Evolutionary conservation across 2,113 vertebrate species (phyloP).

Genomic region (Aspidoscelis tigris): DNA sequence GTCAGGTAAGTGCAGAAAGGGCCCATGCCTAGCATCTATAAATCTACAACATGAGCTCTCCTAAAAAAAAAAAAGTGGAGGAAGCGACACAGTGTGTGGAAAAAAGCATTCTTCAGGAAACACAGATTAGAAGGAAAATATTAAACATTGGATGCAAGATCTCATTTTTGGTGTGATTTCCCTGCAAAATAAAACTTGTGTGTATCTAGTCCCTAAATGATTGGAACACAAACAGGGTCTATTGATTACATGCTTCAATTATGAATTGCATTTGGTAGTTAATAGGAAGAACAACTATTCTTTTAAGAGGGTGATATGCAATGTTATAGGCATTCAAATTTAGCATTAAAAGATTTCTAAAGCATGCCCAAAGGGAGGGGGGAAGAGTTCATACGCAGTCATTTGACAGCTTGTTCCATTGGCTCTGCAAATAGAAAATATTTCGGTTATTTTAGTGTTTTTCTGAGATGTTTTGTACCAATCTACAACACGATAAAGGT

Average conservation of each 20-base stretch:
- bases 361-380: slow-evolving; percentile 21
- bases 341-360: slow-evolving; percentile 12
- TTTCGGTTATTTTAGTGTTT: slow-evolving; percentile 67
- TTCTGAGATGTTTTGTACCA: slow-evolving; percentile 39
- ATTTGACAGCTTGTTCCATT: slow-evolving; percentile 78
- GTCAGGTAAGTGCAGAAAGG: too few relatives aligned
- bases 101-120: too few relatives aligned
- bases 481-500: slow-evolving; percentile 35
- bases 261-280: neutral
- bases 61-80: too few relatives aligned
- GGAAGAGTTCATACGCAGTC: slow-evolving; percentile 89
- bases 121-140: too few relatives aligned
- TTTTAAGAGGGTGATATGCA: slow-evolving; percentile 12
- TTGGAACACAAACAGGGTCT: slow-evolving; percentile 9
- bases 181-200: too few relatives aligned
- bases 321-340: slow-evolving; percentile 30
- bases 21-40: too few relatives aligned
- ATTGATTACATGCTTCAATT: neutral
- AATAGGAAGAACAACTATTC: slow-evolving; percentile 22
- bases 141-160: too few relatives aligned
- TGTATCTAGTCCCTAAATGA: neutral
- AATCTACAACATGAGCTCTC: too few relatives aligned
- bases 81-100: too few relatives aligned
- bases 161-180: too few relatives aligned
- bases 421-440: slow-evolving; percentile 84